These are phyloP conservation scores for Alviniconcha strummeri DNA, from an alignment of 2,888 invertebrate genomes.

Conservation along the genomic window DNA sequence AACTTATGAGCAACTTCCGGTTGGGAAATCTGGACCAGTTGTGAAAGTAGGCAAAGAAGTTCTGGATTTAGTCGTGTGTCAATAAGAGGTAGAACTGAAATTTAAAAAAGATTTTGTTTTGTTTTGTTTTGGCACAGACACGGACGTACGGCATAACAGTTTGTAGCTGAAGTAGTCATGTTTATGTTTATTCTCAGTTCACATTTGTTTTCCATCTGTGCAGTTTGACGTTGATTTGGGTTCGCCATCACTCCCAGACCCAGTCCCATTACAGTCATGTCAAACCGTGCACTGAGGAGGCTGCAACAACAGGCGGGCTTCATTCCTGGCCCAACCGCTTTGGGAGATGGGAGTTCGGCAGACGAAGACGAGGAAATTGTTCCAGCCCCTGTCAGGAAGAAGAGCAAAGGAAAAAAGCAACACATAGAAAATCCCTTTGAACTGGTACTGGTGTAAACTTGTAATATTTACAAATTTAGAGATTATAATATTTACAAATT, in stretches of 20 bases:
- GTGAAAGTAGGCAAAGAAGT: too few species aligned
- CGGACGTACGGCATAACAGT: too few species aligned
- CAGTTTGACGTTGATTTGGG: background rate
- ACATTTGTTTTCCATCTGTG: background rate
- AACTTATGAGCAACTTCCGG: too few species aligned
- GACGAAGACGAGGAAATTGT: conserved; percentile 34
- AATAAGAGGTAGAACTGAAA: too few species aligned
- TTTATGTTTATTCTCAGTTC: background rate
- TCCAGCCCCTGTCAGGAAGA: conserved; percentile 16
- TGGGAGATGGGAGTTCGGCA: conserved; percentile 38
- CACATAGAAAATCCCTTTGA: conserved; percentile 53
- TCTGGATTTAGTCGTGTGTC: too few species aligned
- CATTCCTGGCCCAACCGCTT: conserved; percentile 34
- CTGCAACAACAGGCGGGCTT: conserved; percentile 51
- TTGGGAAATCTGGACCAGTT: too few species aligned
- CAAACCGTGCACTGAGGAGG: conserved; percentile 61
- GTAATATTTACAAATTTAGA: background rate
- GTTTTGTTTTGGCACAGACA: too few species aligned
- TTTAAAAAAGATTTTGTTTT: too few species aligned
- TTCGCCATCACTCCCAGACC: background rate
- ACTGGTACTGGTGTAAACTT: conserved; percentile 45
- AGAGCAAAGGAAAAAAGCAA: conserved; percentile 31
- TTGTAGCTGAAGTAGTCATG: too few species aligned
- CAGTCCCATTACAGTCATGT: conserved; percentile 48
- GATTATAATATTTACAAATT: background rate